Evolutionary conservation across 2,797 vertebrate genomes (phyloP), one percentile per base, ranked within the genome.

Genomic region (Sebastolobus altivelis): DNA sequence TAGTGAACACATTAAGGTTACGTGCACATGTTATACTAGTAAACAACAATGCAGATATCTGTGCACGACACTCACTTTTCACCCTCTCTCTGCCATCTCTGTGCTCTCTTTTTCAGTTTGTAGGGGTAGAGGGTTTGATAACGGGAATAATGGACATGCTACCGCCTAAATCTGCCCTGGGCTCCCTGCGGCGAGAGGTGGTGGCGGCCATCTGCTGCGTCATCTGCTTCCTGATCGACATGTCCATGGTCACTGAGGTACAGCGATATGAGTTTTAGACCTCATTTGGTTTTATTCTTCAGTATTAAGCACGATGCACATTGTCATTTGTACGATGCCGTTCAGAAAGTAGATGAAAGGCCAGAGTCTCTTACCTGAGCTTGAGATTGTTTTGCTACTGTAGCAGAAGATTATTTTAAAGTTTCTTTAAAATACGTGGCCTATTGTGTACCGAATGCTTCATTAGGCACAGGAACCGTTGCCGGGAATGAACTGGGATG

Each of bases 191-290:
- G 40, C 95, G 96, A 73, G 96, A 97, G 88, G 92, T 96, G 83
- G 95, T 96, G 8, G 96, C 95, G 3, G 96, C 96, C 82, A 92
- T 97, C 90, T 96, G 96, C 93, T 97, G 96, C 84, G 25, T 96
- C 86, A 90, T 95, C 90, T 97, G 96, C 88, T 96, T 96, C 90
- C 84, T 96, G 84, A 96, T 97, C 33, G 96, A 97, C 92, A 93
- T 97, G 85, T 96, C 96, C 67, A 97, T 97, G 96, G 95, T 97
- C 80, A 97, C 96, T 0, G 94, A 97, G 95, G 96, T 97, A 95
- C 76, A 59, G 49, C 77, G 29, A 56, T n/a, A 13, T 4, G 2
- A 73, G 37, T 72, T 70, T 67, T 22, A 31, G 12, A 52, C 33
- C 7, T 59, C 8, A 20, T 25, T 61, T 65, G 1, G 5, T 43